Evolutionary conservation across 2,797 vertebrate genomes (phyloP).

Genomic region (Characodon lateralis): DNA sequence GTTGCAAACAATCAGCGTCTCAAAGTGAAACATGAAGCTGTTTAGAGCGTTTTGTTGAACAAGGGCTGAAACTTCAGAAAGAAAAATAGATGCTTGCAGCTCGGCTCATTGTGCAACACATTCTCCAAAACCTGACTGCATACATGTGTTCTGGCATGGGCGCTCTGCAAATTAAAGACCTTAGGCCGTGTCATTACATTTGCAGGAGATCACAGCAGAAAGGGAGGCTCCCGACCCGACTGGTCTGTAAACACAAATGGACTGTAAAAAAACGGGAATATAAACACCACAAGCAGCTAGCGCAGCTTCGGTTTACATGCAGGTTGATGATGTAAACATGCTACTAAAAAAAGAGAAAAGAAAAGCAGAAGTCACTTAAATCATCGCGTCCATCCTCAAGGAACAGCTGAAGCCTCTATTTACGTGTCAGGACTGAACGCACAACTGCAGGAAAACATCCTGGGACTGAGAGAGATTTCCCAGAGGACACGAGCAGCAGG

Average conservation of each 20-base stretch:
- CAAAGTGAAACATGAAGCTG: background rate
- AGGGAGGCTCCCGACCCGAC: background rate
- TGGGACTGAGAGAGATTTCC: conserved; percentile 24
- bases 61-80: conserved; percentile 4
- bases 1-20: background rate
- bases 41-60: background rate
- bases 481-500: background rate
- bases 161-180: conserved; percentile 23
- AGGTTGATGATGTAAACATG: background rate
- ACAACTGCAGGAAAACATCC: conserved; percentile 57
- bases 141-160: conserved; percentile 21
- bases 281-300: background rate
- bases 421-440: conserved; percentile 6
- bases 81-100: conserved; percentile 2
- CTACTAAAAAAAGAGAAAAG: background rate
- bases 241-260: conserved; percentile 20
- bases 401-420: conserved; percentile 13
- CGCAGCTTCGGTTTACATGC: background rate
- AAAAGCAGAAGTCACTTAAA: background rate
- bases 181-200: conserved; percentile 27
- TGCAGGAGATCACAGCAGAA: conserved; percentile 30
- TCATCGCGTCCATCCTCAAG: background rate
- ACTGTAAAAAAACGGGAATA: background rate
- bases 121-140: background rate
- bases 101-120: background rate